phyloP scores from a whole-genome alignment of 2,113 vertebrate genomes.

The Zapornia atra region DNA sequence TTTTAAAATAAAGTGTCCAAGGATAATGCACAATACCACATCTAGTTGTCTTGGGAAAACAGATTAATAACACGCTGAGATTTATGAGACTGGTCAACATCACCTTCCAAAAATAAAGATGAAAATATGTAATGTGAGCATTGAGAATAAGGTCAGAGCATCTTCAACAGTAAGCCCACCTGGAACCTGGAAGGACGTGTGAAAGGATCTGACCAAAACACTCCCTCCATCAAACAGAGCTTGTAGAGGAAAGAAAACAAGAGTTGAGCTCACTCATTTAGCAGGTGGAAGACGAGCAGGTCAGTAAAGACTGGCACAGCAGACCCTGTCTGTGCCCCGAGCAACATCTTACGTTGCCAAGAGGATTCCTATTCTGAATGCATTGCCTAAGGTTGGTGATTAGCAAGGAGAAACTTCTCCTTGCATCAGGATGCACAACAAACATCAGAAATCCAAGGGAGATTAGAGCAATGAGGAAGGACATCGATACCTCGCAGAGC shows the following conservation, averaged over 20 bases:
- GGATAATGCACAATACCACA: background rate
- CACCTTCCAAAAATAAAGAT: background rate
- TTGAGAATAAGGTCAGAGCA: background rate
- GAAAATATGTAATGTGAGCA: background rate
- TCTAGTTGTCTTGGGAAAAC: background rate
- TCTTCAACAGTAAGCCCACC: background rate
- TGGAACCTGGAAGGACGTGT: background rate
- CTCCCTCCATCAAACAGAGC: background rate
- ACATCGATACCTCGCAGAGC: conserved; percentile 51
- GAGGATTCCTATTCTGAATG: conserved; percentile 25
- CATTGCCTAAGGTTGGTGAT: conserved; percentile 38
- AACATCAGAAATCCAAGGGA: conserved; percentile 66
- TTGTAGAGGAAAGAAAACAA: background rate
- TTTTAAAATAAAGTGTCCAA: background rate
- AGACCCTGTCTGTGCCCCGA: background rate
- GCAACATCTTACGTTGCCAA: background rate
- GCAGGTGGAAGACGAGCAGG: background rate
- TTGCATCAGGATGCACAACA: conserved; percentile 65
- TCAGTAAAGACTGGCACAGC: background rate
- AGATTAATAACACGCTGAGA: background rate
- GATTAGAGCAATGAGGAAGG: conserved; percentile 59
- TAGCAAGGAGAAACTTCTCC: conserved; percentile 67
- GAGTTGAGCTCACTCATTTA: background rate
- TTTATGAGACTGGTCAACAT: background rate
- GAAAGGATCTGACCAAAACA: background rate